phyloP scores from a whole-genome alignment of 2,113 vertebrate species.

The Fregata magnificens region DNA sequence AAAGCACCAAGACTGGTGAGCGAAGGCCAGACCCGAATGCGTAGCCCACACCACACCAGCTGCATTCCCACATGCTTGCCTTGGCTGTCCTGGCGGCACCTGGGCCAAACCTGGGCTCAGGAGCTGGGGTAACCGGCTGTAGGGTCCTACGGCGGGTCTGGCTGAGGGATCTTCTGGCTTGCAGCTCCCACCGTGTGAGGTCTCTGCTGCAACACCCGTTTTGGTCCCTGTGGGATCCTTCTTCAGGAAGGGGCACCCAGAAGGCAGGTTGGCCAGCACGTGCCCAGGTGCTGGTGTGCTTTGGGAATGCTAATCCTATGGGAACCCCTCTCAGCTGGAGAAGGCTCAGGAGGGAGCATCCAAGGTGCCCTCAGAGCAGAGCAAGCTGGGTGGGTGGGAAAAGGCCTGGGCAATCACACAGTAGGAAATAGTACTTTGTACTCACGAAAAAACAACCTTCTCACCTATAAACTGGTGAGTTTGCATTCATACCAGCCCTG shows the following conservation, averaged over 20 bases:
- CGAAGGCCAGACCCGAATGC: background rate
- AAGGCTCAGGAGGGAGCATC: background rate
- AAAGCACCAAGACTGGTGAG: background rate
- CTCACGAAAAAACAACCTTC: background rate
- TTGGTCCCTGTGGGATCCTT: background rate
- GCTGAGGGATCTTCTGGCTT: background rate
- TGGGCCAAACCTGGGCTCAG: background rate
- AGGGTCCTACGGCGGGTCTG: background rate
- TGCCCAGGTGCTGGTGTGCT: background rate
- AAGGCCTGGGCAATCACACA: background rate
- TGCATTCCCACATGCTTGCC: background rate
- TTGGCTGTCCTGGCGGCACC: background rate
- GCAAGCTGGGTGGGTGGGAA: background rate
- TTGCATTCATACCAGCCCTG: background rate
- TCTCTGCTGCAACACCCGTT: background rate
- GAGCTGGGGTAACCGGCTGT: background rate
- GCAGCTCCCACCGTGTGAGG: background rate
- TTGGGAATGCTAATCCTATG: background rate
- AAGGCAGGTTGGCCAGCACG: background rate
- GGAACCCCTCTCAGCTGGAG: background rate
- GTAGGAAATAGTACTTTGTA: background rate
- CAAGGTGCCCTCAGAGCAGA: background rate
- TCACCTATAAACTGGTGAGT: background rate
- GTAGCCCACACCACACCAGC: accelerated
- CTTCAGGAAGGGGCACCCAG: background rate